Evolutionary conservation across 2,113 vertebrate genomes (phyloP).

Genomic region (Scophthalmus maximus): DNA sequence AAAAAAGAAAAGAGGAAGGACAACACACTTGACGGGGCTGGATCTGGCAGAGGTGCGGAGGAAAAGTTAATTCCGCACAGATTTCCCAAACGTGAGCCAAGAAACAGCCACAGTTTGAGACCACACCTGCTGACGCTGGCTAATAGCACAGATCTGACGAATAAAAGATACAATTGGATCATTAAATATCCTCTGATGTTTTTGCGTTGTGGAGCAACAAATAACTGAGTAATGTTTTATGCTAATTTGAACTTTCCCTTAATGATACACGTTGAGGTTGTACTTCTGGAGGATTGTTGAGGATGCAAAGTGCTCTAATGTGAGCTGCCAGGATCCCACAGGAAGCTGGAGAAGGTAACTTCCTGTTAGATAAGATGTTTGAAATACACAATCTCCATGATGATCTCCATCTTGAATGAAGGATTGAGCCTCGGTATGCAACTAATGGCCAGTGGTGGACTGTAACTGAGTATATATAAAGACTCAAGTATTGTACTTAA

Average conservation of each 20-base stretch:
- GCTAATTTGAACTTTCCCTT: too few relatives aligned
- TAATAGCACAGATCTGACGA: neutral
- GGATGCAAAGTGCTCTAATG: neutral
- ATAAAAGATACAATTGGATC: neutral
- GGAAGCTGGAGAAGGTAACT: conserved; percentile 2
- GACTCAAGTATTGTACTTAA: too few relatives aligned
- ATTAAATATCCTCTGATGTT: neutral
- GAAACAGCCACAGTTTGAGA: conserved; percentile 18
- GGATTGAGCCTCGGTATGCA: too few relatives aligned
- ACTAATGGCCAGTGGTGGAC: too few relatives aligned
- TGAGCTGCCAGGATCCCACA: conserved; percentile 5
- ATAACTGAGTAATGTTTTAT: too few relatives aligned
- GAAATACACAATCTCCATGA: too few relatives aligned
- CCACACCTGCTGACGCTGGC: neutral
- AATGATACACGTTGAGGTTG: neutral
- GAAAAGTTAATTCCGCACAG: conserved; percentile 5
- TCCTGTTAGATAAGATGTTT: conserved; percentile 8
- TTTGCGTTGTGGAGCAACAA: neutral
- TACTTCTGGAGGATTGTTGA: neutral
- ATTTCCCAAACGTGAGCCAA: conserved; percentile 29
- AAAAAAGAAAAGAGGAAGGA: conserved; percentile 43
- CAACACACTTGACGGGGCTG: neutral
- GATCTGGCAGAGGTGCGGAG: conserved; percentile 13
- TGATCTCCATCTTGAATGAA: too few relatives aligned
- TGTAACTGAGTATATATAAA: too few relatives aligned